A percentile compares a stretch with the other conserved stretches of the same genome.
phyloP scores from a whole-genome alignment of 2,888 invertebrate genomes.

The Seira sanloemensis region DNA sequence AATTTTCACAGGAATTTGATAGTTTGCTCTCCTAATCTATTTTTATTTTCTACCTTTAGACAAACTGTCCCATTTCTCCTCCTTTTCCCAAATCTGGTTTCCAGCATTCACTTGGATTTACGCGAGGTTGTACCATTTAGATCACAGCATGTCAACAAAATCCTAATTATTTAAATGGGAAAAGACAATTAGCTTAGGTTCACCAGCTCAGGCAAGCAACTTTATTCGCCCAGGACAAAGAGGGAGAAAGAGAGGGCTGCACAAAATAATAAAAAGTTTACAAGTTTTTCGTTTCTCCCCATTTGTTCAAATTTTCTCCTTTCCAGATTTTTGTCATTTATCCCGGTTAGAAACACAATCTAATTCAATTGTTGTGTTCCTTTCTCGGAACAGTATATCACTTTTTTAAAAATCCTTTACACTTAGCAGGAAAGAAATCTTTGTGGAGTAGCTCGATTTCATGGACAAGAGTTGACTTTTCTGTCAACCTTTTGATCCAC shows the following conservation, averaged over 20 bases:
- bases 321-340: background rate
- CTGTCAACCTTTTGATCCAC: background rate
- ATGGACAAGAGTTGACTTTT: background rate
- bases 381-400: conserved; percentile 5
- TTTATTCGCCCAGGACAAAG: background rate
- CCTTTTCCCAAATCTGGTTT: no score
- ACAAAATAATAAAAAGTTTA: background rate
- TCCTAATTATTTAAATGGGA: conserved; percentile 48
- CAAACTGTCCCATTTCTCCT: background rate
- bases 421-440: no score
- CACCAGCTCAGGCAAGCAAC: background rate
- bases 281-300: conserved; percentile 1
- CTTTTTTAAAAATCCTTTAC: background rate
- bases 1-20: background rate
- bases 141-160: conserved; percentile 23
- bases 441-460: background rate
- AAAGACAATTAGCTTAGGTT: conserved; percentile 14
- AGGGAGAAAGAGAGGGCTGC: background rate
- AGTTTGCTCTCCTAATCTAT: background rate
- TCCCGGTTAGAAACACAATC: background rate
- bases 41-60: background rate
- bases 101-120: no score
- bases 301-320: background rate
- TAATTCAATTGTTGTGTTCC: background rate
- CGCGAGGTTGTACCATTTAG: background rate